These are phyloP conservation scores for Drosophila colorata DNA, from an alignment of 2,888 invertebrate genomes.

Conservation along the genomic window DNA sequence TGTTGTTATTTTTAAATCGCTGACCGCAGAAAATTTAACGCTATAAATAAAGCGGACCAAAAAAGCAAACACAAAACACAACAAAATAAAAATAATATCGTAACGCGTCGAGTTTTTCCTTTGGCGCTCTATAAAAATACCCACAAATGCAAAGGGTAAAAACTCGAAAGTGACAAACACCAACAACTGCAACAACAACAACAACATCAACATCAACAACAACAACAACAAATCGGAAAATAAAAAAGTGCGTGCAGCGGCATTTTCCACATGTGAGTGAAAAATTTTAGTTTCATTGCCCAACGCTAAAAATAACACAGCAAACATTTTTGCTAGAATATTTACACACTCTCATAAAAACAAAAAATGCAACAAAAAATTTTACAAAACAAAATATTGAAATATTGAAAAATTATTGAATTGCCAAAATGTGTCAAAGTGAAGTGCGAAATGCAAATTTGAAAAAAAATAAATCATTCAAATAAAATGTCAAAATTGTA, in stretches of 20 bases:
- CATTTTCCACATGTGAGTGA: conserved; percentile 67
- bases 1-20: conserved; percentile 76
- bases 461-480: neutral
- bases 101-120: conserved; percentile 51
- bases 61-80: conserved; percentile 35
- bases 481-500: conserved; percentile 13
- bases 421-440: conserved; percentile 38
- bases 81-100: conserved; percentile 53
- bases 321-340: conserved; percentile 47
- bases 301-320: conserved; percentile 52
- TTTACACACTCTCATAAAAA: conserved; percentile 31
- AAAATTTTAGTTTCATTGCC: conserved; percentile 47
- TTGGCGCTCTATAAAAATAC: conserved; percentile 58
- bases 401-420: conserved; percentile 3
- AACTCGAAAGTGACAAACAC: conserved; percentile 73
- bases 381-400: neutral
- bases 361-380: neutral
- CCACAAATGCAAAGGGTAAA: conserved; percentile 72
- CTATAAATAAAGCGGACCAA: conserved; percentile 74
- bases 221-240: conserved; percentile 36
- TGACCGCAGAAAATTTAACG: conserved; percentile 70
- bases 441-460: conserved; percentile 45
- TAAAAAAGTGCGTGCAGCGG: conserved; percentile 59
- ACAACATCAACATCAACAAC: conserved; percentile 28
- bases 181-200: conserved; percentile 41